These are phyloP conservation scores for Amphipoea oculea DNA, from an alignment of 2,888 invertebrate species.

Conservation along the genomic window DNA sequence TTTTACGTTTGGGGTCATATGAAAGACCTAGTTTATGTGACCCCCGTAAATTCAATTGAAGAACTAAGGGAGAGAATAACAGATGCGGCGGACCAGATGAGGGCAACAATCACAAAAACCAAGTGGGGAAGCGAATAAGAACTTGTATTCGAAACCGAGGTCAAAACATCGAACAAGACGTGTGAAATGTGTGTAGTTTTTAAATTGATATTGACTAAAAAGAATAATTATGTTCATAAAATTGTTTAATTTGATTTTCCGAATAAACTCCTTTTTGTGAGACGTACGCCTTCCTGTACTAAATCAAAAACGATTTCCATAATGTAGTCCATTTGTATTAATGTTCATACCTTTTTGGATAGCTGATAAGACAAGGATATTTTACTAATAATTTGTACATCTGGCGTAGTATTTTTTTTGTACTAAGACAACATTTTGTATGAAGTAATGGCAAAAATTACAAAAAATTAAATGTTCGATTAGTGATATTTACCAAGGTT, in stretches of 20 bases:
- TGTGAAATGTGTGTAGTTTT: neutral
- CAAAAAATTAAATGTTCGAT: neutral
- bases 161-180: no score
- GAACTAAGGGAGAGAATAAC: constrained; percentile 20
- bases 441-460: neutral
- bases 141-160: neutral
- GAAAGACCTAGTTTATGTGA: neutral
- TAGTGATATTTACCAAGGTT: neutral
- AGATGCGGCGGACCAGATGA: constrained; percentile 15
- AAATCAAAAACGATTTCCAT: neutral
- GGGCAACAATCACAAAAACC: neutral
- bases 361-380: neutral
- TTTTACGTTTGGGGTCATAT: neutral
- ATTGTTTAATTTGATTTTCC: constrained; percentile 2
- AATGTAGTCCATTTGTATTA: neutral
- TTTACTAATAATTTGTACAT: no score
- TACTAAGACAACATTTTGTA: neutral
- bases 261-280: neutral
- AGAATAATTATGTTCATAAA: neutral
- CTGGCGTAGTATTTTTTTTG: neutral
- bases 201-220: neutral
- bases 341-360: neutral
- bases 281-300: neutral
- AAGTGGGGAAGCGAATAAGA: constrained; percentile 11
- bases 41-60: neutral